Evolutionary conservation across 2,888 invertebrate genomes (phyloP).

Genomic region (Chrysodeixis includens): DNA sequence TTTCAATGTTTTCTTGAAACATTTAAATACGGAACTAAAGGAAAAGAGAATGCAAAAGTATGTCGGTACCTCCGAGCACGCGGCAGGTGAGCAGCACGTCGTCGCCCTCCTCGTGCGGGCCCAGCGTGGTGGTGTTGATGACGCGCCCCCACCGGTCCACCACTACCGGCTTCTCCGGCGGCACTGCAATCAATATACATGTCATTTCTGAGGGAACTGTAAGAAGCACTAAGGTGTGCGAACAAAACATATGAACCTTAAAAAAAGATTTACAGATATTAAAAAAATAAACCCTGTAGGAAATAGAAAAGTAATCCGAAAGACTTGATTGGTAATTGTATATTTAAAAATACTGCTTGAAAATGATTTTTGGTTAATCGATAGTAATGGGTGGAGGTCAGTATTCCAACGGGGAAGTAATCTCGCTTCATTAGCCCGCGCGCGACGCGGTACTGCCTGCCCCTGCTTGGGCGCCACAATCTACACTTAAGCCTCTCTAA

Average conservation of each 20-base stretch:
- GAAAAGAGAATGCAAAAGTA: no score
- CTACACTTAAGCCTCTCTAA: constrained; percentile 54
- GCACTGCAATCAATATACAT: constrained; percentile 89
- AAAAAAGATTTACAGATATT: not conserved
- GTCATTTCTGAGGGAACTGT: no score
- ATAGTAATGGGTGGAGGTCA: constrained; percentile 34
- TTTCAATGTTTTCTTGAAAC: no score
- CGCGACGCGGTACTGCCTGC: not conserved
- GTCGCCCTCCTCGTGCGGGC: constrained; percentile 96
- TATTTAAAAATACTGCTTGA: constrained; percentile 1
- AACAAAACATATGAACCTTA: not conserved
- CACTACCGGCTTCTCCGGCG: constrained; percentile 95
- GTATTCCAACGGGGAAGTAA: constrained; percentile 36
- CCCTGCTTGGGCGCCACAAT: constrained; percentile 33
- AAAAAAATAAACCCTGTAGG: not conserved
- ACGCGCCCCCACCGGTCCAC: constrained; percentile 95
- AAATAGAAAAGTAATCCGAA: not conserved
- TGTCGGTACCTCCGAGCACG: constrained; percentile 93
- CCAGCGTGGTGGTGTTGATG: constrained; percentile 93
- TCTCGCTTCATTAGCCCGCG: constrained; percentile 23
- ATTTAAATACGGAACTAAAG: no score
- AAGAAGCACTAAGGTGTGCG: no score
- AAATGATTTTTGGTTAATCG: constrained; percentile 27
- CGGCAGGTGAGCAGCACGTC: constrained; percentile 95
- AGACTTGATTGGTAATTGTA: not conserved